Conservation (phyloP, 2,888 invertebrate species). For the Sussaba pulchella region DNA sequence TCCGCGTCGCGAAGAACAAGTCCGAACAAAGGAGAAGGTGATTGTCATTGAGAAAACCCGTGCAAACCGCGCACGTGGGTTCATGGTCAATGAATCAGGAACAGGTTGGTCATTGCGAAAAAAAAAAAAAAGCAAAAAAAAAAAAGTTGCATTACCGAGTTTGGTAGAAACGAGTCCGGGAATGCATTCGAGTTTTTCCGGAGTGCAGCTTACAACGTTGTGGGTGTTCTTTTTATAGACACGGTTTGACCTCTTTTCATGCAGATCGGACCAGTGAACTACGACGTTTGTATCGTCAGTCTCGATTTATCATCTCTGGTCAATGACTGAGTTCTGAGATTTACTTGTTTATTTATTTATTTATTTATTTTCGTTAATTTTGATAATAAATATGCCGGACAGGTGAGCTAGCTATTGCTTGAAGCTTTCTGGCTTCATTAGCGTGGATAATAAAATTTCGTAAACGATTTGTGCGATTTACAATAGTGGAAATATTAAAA, state of each 20-base stretch:
- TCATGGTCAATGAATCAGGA: slow-evolving; percentile 66
- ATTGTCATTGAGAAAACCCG: slow-evolving; percentile 54
- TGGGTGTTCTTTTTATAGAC: slow-evolving; percentile 83
- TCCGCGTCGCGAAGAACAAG: slow-evolving; percentile 28
- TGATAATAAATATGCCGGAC: slow-evolving; percentile 74
- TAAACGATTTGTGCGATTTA: neutral
- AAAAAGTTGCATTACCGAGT: slow-evolving; percentile 57
- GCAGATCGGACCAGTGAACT: slow-evolving; percentile 56
- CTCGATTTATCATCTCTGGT: slow-evolving; percentile 41
- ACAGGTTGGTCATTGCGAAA: slow-evolving; percentile 61
- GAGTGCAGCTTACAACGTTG: slow-evolving; percentile 69
- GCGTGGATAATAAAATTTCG: slow-evolving; percentile 10
- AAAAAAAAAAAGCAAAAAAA: too few species aligned
- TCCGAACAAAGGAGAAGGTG: slow-evolving; percentile 38
- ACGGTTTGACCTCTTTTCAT: slow-evolving; percentile 79
- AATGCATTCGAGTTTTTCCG: slow-evolving; percentile 69
- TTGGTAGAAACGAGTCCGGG: slow-evolving; percentile 66
- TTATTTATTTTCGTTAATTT: too few species aligned
- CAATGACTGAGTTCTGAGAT: slow-evolving; percentile 15
- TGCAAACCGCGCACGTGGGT: slow-evolving; percentile 27
- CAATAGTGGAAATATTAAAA: too few species aligned
- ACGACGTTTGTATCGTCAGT: slow-evolving; percentile 37
- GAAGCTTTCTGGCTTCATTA: neutral
- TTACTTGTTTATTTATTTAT: slow-evolving; percentile 3
- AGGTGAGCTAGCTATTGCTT: slow-evolving; percentile 71